phyloP scores from a whole-genome alignment of 2,888 invertebrate species.

The Hybos culiciformis region DNA sequence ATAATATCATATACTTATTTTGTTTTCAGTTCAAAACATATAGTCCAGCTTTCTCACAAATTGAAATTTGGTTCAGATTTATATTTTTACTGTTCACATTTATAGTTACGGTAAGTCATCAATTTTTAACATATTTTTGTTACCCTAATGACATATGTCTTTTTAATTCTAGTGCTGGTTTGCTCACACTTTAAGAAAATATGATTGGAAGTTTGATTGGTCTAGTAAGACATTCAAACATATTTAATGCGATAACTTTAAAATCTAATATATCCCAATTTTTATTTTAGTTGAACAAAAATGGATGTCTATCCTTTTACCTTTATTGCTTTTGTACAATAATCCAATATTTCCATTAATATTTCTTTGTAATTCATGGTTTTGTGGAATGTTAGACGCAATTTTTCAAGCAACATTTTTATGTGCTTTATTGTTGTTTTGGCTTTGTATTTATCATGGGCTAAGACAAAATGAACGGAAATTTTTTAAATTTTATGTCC shows the following conservation, averaged over 20 bases:
- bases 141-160: conserved; percentile 6
- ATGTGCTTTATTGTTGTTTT: conserved; percentile 75
- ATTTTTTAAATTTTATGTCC: conserved; percentile 75
- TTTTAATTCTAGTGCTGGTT: conserved; percentile 76
- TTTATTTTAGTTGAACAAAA: conserved; percentile 94
- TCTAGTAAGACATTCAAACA: too few relatives aligned
- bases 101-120: conserved; percentile 63
- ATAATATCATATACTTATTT: conserved; percentile 1
- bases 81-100: conserved; percentile 83
- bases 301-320: conserved; percentile 82
- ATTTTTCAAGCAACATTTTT: conserved; percentile 82
- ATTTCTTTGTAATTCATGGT: conserved; percentile 75
- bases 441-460: conserved; percentile 93
- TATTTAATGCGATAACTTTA: too few relatives aligned
- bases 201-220: conserved; percentile 83
- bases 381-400: conserved; percentile 86
- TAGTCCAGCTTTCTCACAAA: conserved; percentile 90
- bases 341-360: conserved; percentile 89
- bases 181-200: conserved; percentile 74
- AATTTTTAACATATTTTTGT: conserved; percentile 3
- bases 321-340: conserved; percentile 77
- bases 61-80: conserved; percentile 94
- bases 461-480: conserved; percentile 81
- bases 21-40: conserved; percentile 82
- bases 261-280: too few relatives aligned